Evolutionary conservation across 2,797 vertebrate genomes (phyloP).

Genomic region (Aldrovandia affinis): DNA sequence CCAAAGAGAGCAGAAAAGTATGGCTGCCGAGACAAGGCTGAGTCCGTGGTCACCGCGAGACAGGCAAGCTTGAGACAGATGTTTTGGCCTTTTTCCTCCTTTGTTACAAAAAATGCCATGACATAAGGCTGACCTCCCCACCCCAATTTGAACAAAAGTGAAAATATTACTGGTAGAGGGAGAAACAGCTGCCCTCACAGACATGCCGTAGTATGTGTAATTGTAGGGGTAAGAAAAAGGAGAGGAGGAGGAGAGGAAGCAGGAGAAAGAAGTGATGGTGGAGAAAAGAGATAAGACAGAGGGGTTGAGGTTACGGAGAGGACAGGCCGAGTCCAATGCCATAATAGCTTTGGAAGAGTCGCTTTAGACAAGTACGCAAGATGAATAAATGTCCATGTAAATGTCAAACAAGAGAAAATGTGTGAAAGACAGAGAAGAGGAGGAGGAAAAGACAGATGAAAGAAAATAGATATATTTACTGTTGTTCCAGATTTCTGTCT

Average conservation of each 20-base stretch:
- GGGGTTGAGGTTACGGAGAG: neutral
- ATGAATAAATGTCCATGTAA: neutral
- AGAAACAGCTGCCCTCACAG: neutral
- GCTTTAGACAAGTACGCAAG: neutral
- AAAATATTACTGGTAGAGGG: neutral
- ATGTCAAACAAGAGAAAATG: neutral
- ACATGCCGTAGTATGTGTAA: neutral
- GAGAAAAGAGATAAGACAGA: neutral
- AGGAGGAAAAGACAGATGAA: neutral
- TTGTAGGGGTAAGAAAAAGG: no score
- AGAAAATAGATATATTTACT: neutral
- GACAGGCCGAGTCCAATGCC: neutral
- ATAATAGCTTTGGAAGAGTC: neutral
- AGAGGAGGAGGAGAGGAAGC: neutral
- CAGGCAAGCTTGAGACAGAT: no score
- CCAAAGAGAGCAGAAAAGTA: neutral
- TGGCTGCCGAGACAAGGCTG: neutral
- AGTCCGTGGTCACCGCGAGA: no score
- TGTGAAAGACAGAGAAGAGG: neutral
- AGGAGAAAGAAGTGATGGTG: no score
- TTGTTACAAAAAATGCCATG: neutral
- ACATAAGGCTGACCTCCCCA: no score
- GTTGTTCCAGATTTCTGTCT: neutral
- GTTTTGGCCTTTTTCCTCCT: no score
- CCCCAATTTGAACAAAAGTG: no score